Base-by-base conservation (phyloP, 2,113 vertebrate genomes). In the Panthera uncia region DNA sequence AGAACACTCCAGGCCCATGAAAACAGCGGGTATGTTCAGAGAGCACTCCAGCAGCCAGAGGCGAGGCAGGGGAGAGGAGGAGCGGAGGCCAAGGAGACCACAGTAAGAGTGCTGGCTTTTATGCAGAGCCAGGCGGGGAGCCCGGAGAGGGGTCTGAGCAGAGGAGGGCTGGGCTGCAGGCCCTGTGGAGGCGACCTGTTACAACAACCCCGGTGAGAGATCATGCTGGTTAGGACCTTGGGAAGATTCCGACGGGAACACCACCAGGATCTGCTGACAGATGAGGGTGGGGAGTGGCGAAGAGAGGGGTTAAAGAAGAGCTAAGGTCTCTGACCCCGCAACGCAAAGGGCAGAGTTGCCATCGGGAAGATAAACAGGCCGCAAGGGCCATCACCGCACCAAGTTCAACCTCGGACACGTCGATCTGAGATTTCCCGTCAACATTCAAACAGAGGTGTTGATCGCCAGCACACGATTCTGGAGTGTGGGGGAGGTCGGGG, bases 401-500 rank as follows among this genome's bases (percentile, higher is more conserved):
- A 63, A 74, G 78, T 7, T n/a, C 55, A 41, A 52, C 23, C 1
- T 14, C 8, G 1, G 82, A 61, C 5, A 16, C 1, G 27, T 8
- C 12, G 33, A 16, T 18, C 6, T 84, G 80, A 85, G 74, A n/a
- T 9, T 36, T 41, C 82, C 29, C 1, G 41, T 65, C 45, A 41
- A 36, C 27, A 16, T 7, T 14, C 6, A 14, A 27, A 10, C 2
- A 36, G 63, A 80, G 57, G 81, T 7, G 8, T 0, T 38, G 63
- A 79, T 1, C 2, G 2, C 25, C 33, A 29, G 66, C 4, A 1
- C 5, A 19, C 13, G 3, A 3, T 15, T 52, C 55, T 38, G 29
- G 29, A 45, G 45, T 1, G 1, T 0, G 8, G 7, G 48, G 33
- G 29, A 74, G 12, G 52, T 0, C 4, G 7, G 69, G 83, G 21